A percentile compares a stretch with the other conserved stretches of the same genome.
phyloP scores from a whole-genome alignment of 2,797 vertebrate species.

The Hyperoplus immaculatus region DNA sequence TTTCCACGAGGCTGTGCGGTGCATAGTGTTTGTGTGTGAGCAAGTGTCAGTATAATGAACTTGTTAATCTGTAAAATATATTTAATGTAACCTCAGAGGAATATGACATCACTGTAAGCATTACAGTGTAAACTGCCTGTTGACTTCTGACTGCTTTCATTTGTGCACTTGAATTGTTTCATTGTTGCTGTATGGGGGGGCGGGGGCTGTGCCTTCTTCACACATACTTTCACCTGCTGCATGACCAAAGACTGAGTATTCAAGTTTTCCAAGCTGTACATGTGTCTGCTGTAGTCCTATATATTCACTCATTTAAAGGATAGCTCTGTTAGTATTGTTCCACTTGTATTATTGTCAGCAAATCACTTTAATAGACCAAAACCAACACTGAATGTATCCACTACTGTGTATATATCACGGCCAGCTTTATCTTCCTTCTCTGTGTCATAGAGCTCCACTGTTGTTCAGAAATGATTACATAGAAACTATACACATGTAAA shows the following conservation, averaged over 20 bases:
- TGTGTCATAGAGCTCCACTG: background rate
- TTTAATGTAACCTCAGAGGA: slow-evolving; percentile 39
- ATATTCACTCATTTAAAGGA: background rate
- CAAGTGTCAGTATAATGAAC: slow-evolving; percentile 31
- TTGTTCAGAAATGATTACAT: background rate
- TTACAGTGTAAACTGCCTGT: slow-evolving; percentile 12
- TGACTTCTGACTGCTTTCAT: slow-evolving; percentile 40
- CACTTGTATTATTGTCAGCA: background rate
- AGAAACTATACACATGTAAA: background rate
- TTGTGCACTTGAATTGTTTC: slow-evolving; percentile 56
- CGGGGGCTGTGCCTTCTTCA: slow-evolving; percentile 80
- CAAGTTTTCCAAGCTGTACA: background rate
- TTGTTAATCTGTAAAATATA: slow-evolving; percentile 38
- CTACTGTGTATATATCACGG: background rate
- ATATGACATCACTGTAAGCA: slow-evolving; percentile 31
- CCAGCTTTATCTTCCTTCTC: background rate
- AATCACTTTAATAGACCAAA: background rate
- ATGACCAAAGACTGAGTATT: slow-evolving; percentile 41
- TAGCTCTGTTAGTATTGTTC: background rate
- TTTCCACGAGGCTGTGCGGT: slow-evolving; percentile 87
- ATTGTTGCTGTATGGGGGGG: slow-evolving; percentile 41
- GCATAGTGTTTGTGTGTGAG: slow-evolving; percentile 85
- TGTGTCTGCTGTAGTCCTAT: background rate
- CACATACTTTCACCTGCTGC: slow-evolving; percentile 36
- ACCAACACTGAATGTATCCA: background rate